Evolutionary conservation across 2,113 vertebrate genomes (phyloP).

Genomic region (Tetrao urogallus): DNA sequence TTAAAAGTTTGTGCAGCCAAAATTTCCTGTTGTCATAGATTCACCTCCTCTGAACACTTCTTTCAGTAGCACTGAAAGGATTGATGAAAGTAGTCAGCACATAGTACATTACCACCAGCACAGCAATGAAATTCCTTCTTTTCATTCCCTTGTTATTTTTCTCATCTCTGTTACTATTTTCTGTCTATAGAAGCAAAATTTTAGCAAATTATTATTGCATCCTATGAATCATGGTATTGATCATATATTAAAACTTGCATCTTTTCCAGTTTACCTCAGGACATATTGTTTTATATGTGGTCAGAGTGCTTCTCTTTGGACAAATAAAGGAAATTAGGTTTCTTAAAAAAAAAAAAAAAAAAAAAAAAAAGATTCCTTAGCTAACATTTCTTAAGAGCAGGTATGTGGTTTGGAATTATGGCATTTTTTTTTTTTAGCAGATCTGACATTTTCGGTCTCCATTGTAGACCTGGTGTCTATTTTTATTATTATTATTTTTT

Average conservation of each 20-base stretch:
- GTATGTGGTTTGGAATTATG: not conserved
- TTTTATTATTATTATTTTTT: not conserved
- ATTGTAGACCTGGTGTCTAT: not conserved
- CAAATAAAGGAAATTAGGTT: not conserved
- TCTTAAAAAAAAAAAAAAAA: not conserved
- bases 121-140: not conserved
- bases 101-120: not conserved
- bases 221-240: not conserved
- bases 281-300: not conserved
- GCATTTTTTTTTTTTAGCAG: not conserved
- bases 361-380: not conserved
- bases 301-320: not conserved
- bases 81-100: fast-evolving
- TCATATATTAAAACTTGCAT: not conserved
- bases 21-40: not conserved
- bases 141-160: not conserved
- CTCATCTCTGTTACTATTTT: not conserved
- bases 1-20: not conserved
- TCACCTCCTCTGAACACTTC: not conserved
- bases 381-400: not conserved
- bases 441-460: not conserved
- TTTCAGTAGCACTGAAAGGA: fast-evolving
- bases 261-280: not conserved
- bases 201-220: not conserved
- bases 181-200: not conserved